These are phyloP conservation scores for Adelosebastes latens DNA, from an alignment of 2,797 vertebrate species.

Conservation along the genomic window DNA sequence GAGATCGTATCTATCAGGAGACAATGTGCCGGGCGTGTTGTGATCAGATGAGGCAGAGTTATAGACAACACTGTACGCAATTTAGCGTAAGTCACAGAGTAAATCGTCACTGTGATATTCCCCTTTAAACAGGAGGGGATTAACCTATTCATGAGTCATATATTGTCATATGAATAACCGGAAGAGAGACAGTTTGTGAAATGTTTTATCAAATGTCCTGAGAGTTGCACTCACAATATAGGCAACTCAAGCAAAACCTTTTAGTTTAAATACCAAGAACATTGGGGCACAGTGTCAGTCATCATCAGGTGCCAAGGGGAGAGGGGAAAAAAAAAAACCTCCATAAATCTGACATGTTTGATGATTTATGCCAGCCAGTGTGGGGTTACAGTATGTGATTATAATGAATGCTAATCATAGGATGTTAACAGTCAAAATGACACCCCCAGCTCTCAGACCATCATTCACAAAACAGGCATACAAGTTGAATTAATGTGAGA, in stretches of 20 bases:
- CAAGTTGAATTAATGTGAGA: background rate
- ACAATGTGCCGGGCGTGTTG: conserved; percentile 15
- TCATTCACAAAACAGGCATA: background rate
- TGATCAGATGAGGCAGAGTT: conserved; percentile 46
- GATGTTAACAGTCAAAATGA: background rate
- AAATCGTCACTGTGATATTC: conserved; percentile 1
- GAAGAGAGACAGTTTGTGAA: background rate
- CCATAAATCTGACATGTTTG: conserved; percentile 1
- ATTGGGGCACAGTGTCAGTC: background rate
- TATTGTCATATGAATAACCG: background rate
- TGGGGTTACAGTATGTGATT: background rate
- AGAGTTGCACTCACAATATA: background rate
- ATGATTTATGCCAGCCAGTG: background rate
- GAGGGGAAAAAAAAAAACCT: background rate
- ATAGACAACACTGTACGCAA: conserved; percentile 11
- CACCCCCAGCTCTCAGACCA: background rate
- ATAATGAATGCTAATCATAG: background rate
- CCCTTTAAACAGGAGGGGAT: background rate
- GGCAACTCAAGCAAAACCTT: background rate
- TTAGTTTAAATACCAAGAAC: background rate
- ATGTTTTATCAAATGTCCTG: background rate
- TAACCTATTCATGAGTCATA: background rate
- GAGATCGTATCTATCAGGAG: background rate
- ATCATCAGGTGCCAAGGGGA: background rate
- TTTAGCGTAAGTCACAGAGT: background rate